Evolutionary conservation across 1,140 invertebrate genomes (phyloP), one percentile per base, ranked within the genome.

Genomic region (Anagrus nilaparvatae): DNA sequence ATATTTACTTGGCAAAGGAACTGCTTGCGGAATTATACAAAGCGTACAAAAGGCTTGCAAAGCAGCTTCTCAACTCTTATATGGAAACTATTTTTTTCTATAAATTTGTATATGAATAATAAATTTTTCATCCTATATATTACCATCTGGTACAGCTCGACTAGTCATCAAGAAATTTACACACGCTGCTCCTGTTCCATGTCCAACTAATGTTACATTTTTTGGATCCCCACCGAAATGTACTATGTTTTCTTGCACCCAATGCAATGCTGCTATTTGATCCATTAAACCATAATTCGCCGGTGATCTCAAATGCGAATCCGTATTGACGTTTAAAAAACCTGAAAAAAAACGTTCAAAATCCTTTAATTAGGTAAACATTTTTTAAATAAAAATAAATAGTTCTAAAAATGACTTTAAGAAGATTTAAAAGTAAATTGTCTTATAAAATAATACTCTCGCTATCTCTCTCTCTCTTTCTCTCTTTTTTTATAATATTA

Each of bases 281-380:
- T 97, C 93, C 83, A 96, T 87, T 13, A 96, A 74, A 1, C 91
- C 93, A 60, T 94, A 93, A 72, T 97, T 97, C 13, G 86, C 87
- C 48, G 84, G 87, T 29, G 78, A 87, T 48, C 78, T 78, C 42
- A 82, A 76, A 61, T 81, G 82, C 24, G 81, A 78, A 65, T 92
- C 86, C 8, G 84, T 82, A 53, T 88, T 87, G 48, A 85, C 82
- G 60, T 90, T 91, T 38, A 90, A 72, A 67, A 92, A 92, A 51
- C 86, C 87, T 92, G 72, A 27, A 74, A 75, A 32, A 56, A 55
- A 50, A 53, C 44, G 50, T 31, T 32, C n/a, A 28, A 33, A 17
- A 32, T 32, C 17, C 10, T n/a, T 27, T 7, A 27, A 16, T 35
- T 33, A 20, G 31, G 14, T 40, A n/a, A n/a, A n/a, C n/a, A n/a